These are phyloP conservation scores for Pempheris klunzingeri DNA, from an alignment of 2,797 vertebrate species.

Conservation along the genomic window DNA sequence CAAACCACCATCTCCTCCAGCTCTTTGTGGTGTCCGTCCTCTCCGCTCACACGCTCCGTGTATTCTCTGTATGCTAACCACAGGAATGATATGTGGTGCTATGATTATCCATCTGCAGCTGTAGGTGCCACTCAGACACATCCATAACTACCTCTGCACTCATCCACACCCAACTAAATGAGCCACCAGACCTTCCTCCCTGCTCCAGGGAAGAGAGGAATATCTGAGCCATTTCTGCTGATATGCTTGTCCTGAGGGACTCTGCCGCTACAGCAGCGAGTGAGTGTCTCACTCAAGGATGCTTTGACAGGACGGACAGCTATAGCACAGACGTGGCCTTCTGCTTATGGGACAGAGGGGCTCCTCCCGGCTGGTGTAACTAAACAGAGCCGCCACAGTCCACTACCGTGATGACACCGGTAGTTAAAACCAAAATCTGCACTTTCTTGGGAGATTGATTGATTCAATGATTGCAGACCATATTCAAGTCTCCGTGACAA, in stretches of 20 bases:
- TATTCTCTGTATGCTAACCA: slow-evolving; percentile 52
- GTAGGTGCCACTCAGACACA: slow-evolving; percentile 58
- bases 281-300: slow-evolving; percentile 55
- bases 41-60: slow-evolving; percentile 17
- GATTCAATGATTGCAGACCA: slow-evolving; percentile 21
- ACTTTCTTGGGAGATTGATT: too few species aligned
- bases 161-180: slow-evolving; percentile 51
- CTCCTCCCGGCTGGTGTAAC: neutral
- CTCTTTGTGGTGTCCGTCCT: slow-evolving; percentile 4
- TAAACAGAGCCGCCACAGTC: neutral
- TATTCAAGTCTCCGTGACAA: slow-evolving; percentile 45
- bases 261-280: slow-evolving; percentile 31
- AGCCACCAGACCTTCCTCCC: slow-evolving; percentile 30
- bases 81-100: slow-evolving; percentile 54
- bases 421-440: slow-evolving; percentile 5
- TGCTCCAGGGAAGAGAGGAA: slow-evolving; percentile 38
- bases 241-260: slow-evolving; percentile 38
- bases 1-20: slow-evolving; percentile 20
- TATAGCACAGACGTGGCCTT: slow-evolving; percentile 9
- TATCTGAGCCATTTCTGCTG: slow-evolving; percentile 47
- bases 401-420: neutral
- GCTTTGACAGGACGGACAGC: slow-evolving; percentile 30
- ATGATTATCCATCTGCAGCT: slow-evolving; percentile 58
- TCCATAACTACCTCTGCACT: slow-evolving; percentile 64
- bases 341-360: slow-evolving; percentile 31